Conservation (phyloP, 2,888 invertebrate genomes). For the Megaustenia siamemsis region DNA sequence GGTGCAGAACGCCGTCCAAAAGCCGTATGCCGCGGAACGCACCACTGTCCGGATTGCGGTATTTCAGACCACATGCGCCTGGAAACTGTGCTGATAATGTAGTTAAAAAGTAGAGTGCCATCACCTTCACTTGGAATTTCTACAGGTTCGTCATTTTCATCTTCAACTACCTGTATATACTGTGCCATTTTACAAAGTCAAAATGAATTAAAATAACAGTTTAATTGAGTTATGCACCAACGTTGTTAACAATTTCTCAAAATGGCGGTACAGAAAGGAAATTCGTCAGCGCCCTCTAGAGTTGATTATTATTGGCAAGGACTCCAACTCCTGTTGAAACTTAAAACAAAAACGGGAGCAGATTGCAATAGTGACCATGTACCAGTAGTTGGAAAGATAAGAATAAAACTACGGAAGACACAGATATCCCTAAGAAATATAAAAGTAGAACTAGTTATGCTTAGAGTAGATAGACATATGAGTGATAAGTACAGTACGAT, state of each 20-base stretch:
- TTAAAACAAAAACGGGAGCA: no score
- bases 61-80: slow-evolving; percentile 97
- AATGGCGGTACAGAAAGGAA: slow-evolving; percentile 40
- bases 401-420: no score
- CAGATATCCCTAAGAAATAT: no score
- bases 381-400: no score
- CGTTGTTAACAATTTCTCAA: background rate
- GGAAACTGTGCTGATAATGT: slow-evolving; percentile 98
- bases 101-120: slow-evolving; percentile 92
- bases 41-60: slow-evolving; percentile 89
- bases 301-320: background rate
- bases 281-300: slow-evolving; percentile 31
- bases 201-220: background rate
- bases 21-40: slow-evolving; percentile 83
- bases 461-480: no score
- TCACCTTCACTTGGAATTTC: slow-evolving; percentile 97
- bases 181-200: slow-evolving; percentile 69
- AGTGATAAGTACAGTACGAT: no score
- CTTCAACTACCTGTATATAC: slow-evolving; percentile 95
- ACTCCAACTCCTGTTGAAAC: background rate
- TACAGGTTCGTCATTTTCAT: slow-evolving; percentile 94
- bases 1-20: slow-evolving; percentile 93
- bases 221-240: background rate
- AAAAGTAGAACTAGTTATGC: no score
- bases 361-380: no score